A percentile compares a stretch with the other conserved stretches of the same genome.
Evolutionary conservation across 1,140 invertebrate genomes (phyloP).

Genomic region (Psilanteris sp.): DNA sequence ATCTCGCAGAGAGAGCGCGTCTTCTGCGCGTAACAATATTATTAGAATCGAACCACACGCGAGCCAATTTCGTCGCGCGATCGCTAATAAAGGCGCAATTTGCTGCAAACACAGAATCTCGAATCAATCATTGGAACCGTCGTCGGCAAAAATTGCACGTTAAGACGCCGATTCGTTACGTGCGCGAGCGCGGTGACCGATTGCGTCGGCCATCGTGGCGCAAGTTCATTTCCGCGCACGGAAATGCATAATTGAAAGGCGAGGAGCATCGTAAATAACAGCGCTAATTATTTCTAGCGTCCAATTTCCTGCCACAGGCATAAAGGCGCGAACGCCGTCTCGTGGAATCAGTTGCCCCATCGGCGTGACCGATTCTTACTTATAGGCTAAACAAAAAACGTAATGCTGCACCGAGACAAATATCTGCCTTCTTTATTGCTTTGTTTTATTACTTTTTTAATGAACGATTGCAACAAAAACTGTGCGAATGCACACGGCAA

Average conservation of each 20-base stretch:
- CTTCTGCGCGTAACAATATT: too few relatives aligned
- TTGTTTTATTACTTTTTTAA: too few relatives aligned
- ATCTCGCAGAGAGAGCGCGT: too few relatives aligned
- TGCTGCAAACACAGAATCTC: conserved; percentile 11
- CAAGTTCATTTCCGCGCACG: conserved; percentile 68
- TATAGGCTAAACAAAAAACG: conserved; percentile 58
- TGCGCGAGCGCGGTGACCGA: conserved; percentile 45
- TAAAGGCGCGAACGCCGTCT: conserved; percentile 57
- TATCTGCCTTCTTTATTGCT: conserved; percentile 40
- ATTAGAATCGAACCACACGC: conserved; percentile 3
- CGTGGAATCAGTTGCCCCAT: conserved; percentile 49
- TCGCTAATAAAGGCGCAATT: conserved; percentile 35
- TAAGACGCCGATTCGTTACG: conserved; percentile 19
- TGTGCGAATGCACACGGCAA: too few relatives aligned
- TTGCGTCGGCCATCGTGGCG: conserved; percentile 51
- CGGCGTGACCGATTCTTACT: conserved; percentile 66
- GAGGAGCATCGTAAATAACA: conserved; percentile 71
- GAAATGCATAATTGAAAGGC: conserved; percentile 74
- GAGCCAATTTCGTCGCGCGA: conserved; percentile 4
- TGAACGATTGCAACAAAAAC: too few relatives aligned
- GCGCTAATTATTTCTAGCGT: conserved; percentile 74
- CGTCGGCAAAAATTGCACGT: conserved; percentile 20
- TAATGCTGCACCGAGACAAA: conserved; percentile 56
- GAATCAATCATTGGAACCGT: conserved; percentile 11
- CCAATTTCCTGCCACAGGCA: conserved; percentile 69